Evolutionary conservation across 2,888 invertebrate species (phyloP), one percentile per base, ranked within the genome.

Genomic region (Parnassius mnemosyne): DNA sequence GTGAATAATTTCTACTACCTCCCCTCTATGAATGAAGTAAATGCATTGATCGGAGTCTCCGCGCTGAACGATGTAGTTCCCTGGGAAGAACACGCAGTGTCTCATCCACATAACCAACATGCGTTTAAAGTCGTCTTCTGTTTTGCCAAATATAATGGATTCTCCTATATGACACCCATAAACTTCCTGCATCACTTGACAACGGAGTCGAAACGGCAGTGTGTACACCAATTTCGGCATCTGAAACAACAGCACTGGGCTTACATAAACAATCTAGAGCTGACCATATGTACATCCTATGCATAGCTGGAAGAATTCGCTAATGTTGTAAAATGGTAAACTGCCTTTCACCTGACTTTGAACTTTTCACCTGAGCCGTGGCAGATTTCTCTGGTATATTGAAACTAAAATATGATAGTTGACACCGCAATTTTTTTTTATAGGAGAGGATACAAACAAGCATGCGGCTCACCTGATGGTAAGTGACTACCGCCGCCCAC

Each of bases 11-110:
- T 34, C 34, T 25, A 46, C n/a, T 71, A 92, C 92, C 80, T 92
- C 89, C 66, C 93, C 93, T 69, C 89, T 80, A 68, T 93, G 92
- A 75, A 93, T 92, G 63, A 93, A 93, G 68, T 93, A 93, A 77
- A 93, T 92, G 62, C 91, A 89, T 65, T 92, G 92, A 69, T 93
- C 90, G 0, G 92, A 88, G 69, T 93, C 92, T 1, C 93, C 92
- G 47, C 89, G 85, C 67, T 93, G 92, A 10, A 93, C 92, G 10
- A 93, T 92, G 61, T 92, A 92, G 73, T 93, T 92, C 3, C 92
- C 90, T 3, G 92, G 89, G 67, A 92, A 93, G 73, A 92, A 93
- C 0, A 92, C 88, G 16, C 87, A 88, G 62, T 89, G 92, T 25
- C 84, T 84, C 75, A 93, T 78, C 84, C 92, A 88, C 81, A 86